Evolutionary conservation across 1,140 invertebrate species (phyloP), one percentile per base, ranked within the genome.

Genomic region (Drosophila ananassae): DNA sequence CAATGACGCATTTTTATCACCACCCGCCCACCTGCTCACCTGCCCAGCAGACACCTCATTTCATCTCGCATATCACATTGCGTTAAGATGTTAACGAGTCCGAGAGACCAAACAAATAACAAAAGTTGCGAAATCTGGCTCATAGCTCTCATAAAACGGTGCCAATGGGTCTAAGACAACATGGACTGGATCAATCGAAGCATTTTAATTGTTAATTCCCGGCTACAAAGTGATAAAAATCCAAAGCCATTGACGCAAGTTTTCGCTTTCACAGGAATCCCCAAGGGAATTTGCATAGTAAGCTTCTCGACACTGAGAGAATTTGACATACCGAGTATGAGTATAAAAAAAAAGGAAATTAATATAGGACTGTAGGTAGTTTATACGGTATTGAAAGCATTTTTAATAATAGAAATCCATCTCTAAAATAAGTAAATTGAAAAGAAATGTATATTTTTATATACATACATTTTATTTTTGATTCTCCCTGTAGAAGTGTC

Each of bases 61-160:
- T 3, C 24, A 17, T 17, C 17, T 17, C 39, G 39, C 25, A 10
- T 25, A 52, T 53, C 34, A 51, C 3, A 62, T 66, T 60, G 37
- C 63, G 47, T 28, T n/a, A n/a, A 67, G 59, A 52, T 67, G 63
- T 63, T 67, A 67, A 67, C 63, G 2, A 55, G 25, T 56, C 7
- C n/a, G 12, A 61, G 32, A 21, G 7, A 8, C 25, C 32, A 28
- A 37, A 37, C 4, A 37, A 37, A 44, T 44, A 44, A 17, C 39
- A 69, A 50, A 55, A 21, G 64, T 53, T 69, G 52, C 13, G 13
- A 32, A 56, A 68, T 48, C 37, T 69, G 51, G 21, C 25, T 50
- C 41, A 37, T 37, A 56, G 63, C 56, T 63, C 51, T 68, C 63
- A 22, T 3, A 24, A 47, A 22, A 47, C 4, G 28, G 24, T 28